Evolutionary conservation across 2,888 invertebrate genomes (phyloP).

Genomic region (Sinopyrophorus schimmeli): DNA sequence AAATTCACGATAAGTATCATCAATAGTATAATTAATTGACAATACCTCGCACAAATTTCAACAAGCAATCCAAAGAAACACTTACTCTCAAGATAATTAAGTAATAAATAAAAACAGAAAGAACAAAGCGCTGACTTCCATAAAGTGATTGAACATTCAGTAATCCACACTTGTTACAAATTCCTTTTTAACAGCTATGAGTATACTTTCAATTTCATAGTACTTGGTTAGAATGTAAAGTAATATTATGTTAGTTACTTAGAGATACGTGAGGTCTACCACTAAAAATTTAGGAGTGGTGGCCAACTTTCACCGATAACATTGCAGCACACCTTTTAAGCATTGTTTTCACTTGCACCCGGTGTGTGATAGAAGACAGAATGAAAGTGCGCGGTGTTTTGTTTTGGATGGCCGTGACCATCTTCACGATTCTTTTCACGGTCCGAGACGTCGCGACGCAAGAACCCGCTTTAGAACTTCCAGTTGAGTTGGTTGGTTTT

Average conservation of each 20-base stretch:
- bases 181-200: constrained; percentile 5
- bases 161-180: too few species aligned
- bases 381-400: constrained; percentile 42
- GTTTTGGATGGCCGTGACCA: constrained; percentile 27
- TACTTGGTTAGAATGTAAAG: constrained; percentile 24
- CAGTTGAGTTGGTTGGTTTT: constrained; percentile 83
- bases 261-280: constrained; percentile 27
- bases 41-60: too few species aligned
- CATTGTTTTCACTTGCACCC: constrained; percentile 37
- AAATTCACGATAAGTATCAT: too few species aligned
- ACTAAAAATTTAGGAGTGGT: constrained; percentile 44
- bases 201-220: constrained; percentile 32
- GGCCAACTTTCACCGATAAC: constrained; percentile 48
- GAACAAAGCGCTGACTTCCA: too few species aligned
- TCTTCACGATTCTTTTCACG: constrained; percentile 19
- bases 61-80: too few species aligned
- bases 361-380: constrained; percentile 28
- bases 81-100: too few species aligned
- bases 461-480: constrained; percentile 69
- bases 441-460: constrained; percentile 42
- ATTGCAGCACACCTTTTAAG: constrained; percentile 32
- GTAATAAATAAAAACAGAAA: too few species aligned
- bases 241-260: constrained; percentile 24
- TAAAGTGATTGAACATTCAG: too few species aligned
- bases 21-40: too few species aligned